Evolutionary conservation across 2,888 invertebrate species (phyloP).

Genomic region (Helicoverpa assulta): DNA sequence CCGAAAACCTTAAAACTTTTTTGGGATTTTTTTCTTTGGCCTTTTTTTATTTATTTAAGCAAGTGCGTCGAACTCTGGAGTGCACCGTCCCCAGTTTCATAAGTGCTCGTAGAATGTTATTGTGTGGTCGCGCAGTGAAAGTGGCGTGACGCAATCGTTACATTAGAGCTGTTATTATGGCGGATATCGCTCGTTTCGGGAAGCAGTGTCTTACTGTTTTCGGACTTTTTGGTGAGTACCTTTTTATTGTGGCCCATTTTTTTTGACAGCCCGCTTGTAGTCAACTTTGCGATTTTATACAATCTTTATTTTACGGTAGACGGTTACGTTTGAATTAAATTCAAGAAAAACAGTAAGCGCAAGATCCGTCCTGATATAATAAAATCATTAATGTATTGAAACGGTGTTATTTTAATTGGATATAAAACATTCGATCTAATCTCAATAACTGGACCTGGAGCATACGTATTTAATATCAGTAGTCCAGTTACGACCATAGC

Average conservation of each 20-base stretch:
- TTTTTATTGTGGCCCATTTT: neutral
- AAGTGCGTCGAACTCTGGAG: slow-evolving; percentile 83
- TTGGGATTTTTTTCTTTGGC: slow-evolving; percentile 64
- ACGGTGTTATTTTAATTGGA: neutral
- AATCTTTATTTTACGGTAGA: neutral
- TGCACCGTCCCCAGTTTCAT: slow-evolving; percentile 81
- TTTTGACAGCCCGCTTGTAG: neutral
- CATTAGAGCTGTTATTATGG: slow-evolving; percentile 85
- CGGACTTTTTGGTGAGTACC: slow-evolving; percentile 75
- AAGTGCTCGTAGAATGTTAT: slow-evolving; percentile 82
- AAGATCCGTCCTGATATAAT: neutral
- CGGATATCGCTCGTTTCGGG: slow-evolving; percentile 83
- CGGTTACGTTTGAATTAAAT: neutral
- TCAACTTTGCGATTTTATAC: neutral
- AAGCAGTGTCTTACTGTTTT: slow-evolving; percentile 82
- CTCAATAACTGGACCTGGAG: neutral
- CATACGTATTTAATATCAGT: too few species aligned
- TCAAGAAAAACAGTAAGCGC: neutral
- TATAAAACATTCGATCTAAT: neutral
- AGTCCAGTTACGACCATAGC: too few species aligned
- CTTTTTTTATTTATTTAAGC: slow-evolving; percentile 57
- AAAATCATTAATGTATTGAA: neutral
- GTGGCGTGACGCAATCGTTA: slow-evolving; percentile 87
- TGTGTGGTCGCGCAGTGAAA: slow-evolving; percentile 84
- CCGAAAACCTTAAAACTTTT: slow-evolving; percentile 63